Conservation (phyloP, 2,113 vertebrate species). For the Perca flavescens region DNA sequence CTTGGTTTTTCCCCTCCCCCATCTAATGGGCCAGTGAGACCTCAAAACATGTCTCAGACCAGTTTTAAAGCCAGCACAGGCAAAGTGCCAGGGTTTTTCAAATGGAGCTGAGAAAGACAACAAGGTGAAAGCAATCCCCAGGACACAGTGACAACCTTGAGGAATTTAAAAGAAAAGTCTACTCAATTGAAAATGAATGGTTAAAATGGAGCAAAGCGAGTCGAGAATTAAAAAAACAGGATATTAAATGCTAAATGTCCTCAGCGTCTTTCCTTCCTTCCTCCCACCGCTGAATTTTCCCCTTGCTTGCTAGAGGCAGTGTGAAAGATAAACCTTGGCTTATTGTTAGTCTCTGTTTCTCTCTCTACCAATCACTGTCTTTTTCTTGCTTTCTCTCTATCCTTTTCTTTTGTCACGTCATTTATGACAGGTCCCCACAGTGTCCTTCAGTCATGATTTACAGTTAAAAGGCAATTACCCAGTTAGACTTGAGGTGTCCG, state of each 20-base stretch:
- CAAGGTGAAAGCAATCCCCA: conserved; percentile 1
- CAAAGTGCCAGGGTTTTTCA: conserved; percentile 5
- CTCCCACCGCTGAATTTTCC: not conserved
- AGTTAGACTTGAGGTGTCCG: conserved; percentile 54
- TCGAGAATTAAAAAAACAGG: not conserved
- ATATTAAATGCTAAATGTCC: conserved; percentile 11
- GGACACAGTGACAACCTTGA: conserved; percentile 3
- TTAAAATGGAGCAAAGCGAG: conserved; percentile 13
- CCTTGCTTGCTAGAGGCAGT: not conserved
- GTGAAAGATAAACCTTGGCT: conserved; percentile 57
- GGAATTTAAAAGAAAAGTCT: conserved; percentile 18
- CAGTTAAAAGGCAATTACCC: conserved; percentile 78
- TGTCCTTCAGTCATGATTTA: conserved; percentile 76
- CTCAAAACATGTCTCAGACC: not conserved
- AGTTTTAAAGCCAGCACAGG: not conserved
- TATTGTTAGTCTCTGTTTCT: conserved; percentile 43
- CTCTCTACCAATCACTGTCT: conserved; percentile 26
- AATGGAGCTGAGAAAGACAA: conserved; percentile 2
- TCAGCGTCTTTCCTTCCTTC: not conserved
- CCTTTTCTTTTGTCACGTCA: conserved; percentile 33
- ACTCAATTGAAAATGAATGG: conserved; percentile 10
- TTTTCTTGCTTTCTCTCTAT: conserved; percentile 20
- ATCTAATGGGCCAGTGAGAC: conserved; percentile 18
- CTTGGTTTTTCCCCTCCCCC: not conserved
- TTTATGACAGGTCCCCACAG: conserved; percentile 65